Evolutionary conservation across 2,113 vertebrate species (phyloP).

Genomic region (Bucco capensis): DNA sequence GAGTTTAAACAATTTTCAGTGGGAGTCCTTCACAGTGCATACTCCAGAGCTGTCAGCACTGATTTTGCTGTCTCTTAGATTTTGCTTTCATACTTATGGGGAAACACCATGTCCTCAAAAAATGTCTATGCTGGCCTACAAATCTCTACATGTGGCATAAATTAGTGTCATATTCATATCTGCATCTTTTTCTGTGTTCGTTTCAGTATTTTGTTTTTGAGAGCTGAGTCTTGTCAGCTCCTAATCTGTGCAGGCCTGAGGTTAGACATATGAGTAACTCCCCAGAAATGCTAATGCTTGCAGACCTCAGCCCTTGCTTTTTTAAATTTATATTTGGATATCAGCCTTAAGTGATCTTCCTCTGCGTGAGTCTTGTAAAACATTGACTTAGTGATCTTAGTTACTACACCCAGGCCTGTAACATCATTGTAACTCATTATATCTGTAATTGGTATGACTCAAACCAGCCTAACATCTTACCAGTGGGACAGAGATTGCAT

Average conservation of each 20-base stretch:
- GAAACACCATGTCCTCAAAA: neutral
- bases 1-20: slow-evolving; percentile 6
- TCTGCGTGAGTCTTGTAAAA: neutral
- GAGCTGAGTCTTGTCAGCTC: neutral
- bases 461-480: neutral
- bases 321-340: neutral
- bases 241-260: neutral
- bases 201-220: neutral
- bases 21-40: neutral
- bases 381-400: neutral
- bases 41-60: neutral
- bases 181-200: neutral
- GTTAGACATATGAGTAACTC: neutral
- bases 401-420: neutral
- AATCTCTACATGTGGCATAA: neutral
- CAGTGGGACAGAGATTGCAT: neutral
- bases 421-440: neutral
- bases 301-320: neutral
- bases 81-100: neutral
- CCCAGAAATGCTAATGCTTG: neutral
- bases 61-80: neutral
- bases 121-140: neutral
- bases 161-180: neutral
- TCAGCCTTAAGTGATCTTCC: neutral
- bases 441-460: neutral